Percentiles rank a stretch among this genome's conserved stretches.
Evolutionary conservation across 2,113 vertebrate genomes (phyloP).

Genomic region (Chloropsis cyanopogon): DNA sequence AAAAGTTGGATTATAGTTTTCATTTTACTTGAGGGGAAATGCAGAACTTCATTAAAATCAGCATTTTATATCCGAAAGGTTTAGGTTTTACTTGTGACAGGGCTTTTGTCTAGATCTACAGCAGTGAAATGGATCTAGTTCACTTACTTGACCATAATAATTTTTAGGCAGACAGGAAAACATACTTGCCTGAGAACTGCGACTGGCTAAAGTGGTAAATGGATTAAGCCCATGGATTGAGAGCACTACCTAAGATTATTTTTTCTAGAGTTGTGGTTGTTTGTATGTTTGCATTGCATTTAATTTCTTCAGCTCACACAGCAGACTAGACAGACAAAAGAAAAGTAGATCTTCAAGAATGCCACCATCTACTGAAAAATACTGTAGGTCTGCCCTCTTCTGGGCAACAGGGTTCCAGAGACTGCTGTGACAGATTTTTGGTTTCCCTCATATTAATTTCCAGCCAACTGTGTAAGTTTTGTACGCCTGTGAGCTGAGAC

Average conservation of each 20-base stretch:
- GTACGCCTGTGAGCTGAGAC: not conserved
- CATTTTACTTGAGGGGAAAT: not conserved
- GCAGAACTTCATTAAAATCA: not conserved
- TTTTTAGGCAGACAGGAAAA: not conserved
- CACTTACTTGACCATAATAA: not conserved
- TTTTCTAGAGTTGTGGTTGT: not conserved
- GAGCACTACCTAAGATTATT: not conserved
- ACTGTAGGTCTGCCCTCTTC: conserved; percentile 88
- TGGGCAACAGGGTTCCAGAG: conserved; percentile 65
- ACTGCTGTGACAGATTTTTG: not conserved
- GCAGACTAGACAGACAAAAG: not conserved
- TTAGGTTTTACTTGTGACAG: not conserved
- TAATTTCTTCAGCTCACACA: not conserved
- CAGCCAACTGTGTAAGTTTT: not conserved
- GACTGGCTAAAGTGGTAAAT: not conserved
- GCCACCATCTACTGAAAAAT: conserved; percentile 17
- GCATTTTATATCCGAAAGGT: not conserved
- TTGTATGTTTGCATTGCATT: not conserved
- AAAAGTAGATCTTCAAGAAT: not conserved
- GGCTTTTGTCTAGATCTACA: not conserved
- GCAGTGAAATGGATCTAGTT: not conserved
- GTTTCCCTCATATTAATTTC: not conserved
- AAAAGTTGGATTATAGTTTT: not conserved
- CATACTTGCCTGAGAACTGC: not conserved
- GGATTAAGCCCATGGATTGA: not conserved